Conservation (phyloP, 1,140 invertebrate genomes). For the Acromyrmex echinatior region DNA sequence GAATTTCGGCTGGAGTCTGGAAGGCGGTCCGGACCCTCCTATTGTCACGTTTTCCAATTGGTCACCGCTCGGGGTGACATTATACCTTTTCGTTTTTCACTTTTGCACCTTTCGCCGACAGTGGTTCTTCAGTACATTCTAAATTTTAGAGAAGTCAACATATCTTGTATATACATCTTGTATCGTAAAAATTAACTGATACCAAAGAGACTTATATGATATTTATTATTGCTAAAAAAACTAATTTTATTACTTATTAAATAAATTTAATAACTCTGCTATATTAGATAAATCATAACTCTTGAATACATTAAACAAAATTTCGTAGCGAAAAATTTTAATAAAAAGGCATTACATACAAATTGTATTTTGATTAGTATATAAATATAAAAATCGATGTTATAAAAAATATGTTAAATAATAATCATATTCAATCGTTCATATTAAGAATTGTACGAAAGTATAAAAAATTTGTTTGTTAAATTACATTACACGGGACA, state of each 20-base stretch:
- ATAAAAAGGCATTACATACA: not conserved
- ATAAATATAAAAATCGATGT: not conserved
- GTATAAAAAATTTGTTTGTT: conserved; percentile 12
- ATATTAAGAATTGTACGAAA: not conserved
- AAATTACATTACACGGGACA: not conserved
- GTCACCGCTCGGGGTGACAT: conserved; percentile 69
- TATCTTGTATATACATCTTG: conserved; percentile 13
- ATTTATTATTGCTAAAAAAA: not conserved
- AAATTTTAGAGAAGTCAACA: not conserved
- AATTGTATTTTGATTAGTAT: not conserved
- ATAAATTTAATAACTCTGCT: not conserved
- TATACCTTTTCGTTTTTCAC: conserved; percentile 75
- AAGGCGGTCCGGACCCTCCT: conserved; percentile 80
- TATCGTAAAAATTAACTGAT: not conserved
- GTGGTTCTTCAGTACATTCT: conserved; percentile 65
- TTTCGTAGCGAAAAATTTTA: conserved; percentile 1
- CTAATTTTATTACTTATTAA: conserved; percentile 5
- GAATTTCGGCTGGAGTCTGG: conserved; percentile 78
- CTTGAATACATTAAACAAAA: no score
- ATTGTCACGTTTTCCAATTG: conserved; percentile 78
- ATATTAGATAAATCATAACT: not conserved
- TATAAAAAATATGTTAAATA: conserved; percentile 14
- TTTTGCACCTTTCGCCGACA: conserved; percentile 33
- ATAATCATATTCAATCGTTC: not conserved
- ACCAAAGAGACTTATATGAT: not conserved